A percentile compares a stretch with the other conserved stretches of the same genome.
These are phyloP conservation scores for Onychomys torridus DNA, from an alignment of 2,797 vertebrate genomes.

Conservation along the genomic window DNA sequence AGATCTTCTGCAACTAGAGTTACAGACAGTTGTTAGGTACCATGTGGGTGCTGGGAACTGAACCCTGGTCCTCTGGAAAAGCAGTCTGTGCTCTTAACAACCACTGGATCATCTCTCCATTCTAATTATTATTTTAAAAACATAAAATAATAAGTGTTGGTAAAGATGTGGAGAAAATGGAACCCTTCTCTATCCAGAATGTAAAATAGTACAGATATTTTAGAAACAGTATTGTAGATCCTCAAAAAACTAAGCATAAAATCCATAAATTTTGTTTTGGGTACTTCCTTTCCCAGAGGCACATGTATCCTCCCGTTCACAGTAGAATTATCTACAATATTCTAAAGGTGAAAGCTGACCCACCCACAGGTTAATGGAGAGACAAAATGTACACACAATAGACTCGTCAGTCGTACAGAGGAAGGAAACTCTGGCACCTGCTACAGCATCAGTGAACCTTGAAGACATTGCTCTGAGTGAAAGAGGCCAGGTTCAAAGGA, in stretches of 20 bases:
- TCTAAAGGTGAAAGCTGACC: conserved; percentile 1
- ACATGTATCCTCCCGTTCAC: not conserved
- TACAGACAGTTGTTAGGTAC: not conserved
- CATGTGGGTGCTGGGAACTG: not conserved
- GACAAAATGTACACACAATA: not conserved
- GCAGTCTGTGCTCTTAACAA: not conserved
- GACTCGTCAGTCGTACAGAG: conserved; percentile 9
- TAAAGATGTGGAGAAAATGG: not conserved
- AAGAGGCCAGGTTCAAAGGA: not conserved
- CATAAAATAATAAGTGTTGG: not conserved
- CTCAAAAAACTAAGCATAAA: conserved; percentile 27
- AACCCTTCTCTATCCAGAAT: not conserved
- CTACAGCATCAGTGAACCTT: not conserved
- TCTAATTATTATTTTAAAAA: not conserved
- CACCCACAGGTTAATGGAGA: not conserved
- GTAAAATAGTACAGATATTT: not conserved
- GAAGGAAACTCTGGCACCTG: not conserved
- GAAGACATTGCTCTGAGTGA: not conserved
- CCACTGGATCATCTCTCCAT: not conserved
- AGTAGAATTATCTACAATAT: not conserved
- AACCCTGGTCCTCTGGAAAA: not conserved
- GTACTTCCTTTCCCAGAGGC: not conserved
- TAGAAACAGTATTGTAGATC: not conserved
- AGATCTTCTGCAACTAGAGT: not conserved
- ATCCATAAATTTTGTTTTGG: conserved; percentile 10